Base-by-base conservation (phyloP, 2,888 invertebrate genomes). In the Laspeyria flexula region DNA sequence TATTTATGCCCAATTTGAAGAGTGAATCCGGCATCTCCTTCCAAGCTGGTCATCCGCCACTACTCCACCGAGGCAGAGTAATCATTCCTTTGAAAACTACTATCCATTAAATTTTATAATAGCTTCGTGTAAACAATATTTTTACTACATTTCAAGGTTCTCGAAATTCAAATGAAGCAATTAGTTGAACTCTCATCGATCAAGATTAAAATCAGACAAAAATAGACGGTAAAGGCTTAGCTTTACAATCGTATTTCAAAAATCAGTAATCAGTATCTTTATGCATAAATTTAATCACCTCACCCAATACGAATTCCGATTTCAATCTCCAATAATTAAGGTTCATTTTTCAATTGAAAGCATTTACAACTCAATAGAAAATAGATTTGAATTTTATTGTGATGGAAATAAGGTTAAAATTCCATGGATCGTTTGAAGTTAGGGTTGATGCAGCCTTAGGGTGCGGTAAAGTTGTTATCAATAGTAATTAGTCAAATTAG, bases 401-500 rank as follows among this genome's bases (percentile, higher is more conserved):
- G 0, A 0, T 0, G 7, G 12, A 0, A 1, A 23, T 31, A 47
- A 25, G 45, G 70, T 56, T 43, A 48, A 55, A 48, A 67, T 63
- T 72, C n/a, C 38, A 43, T 56, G 66, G 53, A 23, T 12, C 3
- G 11, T 15, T 23, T 7, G 18, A 16, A 18, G 3, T 27, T 3
- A 34, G 73, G 74, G 67, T 60, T 55, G 42, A 56, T 43, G 38
- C 46, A 56, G 49, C 44, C 62, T 59, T 62, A 69, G 69, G 67
- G 68, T 71, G 75, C 67, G 76, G 81, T 76, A 68, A 71, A 64
- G 70, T 76, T 79, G 81, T 80, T 81, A 81, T 75, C 69, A 58
- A 51, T 58, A 71, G 82, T 85, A 88, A 88, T 90, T 89, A 88
- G 87, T 83, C 76, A 83, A 87, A 87, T 88, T 85, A 87, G 78